Evolutionary conservation across 2,113 vertebrate genomes (phyloP).

Genomic region (Chloroceryle aenea): DNA sequence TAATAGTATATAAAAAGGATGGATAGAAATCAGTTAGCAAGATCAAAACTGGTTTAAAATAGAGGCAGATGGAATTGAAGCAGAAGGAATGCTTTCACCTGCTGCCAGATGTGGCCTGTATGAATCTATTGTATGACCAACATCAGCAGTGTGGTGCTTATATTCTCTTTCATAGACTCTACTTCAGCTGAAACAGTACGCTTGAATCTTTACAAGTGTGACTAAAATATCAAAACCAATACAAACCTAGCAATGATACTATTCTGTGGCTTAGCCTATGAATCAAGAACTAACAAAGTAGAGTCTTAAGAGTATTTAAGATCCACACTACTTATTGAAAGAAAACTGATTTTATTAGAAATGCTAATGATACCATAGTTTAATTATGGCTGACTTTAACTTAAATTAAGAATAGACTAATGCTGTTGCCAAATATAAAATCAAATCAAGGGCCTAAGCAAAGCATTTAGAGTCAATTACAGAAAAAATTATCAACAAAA

Average conservation of each 20-base stretch:
- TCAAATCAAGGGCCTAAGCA: background rate
- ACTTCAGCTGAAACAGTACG: background rate
- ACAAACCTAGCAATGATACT: background rate
- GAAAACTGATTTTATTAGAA: background rate
- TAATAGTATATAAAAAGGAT: constrained; percentile 2
- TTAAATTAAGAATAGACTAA: background rate
- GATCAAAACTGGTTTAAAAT: constrained; percentile 43
- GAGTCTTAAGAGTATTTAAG: background rate
- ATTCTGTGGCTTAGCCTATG: background rate
- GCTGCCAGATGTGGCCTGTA: background rate
- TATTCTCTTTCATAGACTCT: background rate
- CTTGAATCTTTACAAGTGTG: background rate
- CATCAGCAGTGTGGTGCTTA: background rate
- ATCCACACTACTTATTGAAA: background rate
- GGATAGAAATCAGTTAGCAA: constrained; percentile 13
- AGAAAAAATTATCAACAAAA: background rate
- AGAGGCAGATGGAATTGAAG: constrained; percentile 27
- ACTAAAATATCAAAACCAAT: background rate
- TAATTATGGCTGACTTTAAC: background rate
- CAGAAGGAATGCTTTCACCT: background rate
- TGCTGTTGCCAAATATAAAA: background rate
- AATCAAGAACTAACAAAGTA: background rate
- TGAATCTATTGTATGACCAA: background rate
- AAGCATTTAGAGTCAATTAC: background rate
- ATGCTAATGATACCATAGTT: background rate